These are phyloP conservation scores for Copidosoma aretas DNA, from an alignment of 2,888 invertebrate species.

Conservation along the genomic window DNA sequence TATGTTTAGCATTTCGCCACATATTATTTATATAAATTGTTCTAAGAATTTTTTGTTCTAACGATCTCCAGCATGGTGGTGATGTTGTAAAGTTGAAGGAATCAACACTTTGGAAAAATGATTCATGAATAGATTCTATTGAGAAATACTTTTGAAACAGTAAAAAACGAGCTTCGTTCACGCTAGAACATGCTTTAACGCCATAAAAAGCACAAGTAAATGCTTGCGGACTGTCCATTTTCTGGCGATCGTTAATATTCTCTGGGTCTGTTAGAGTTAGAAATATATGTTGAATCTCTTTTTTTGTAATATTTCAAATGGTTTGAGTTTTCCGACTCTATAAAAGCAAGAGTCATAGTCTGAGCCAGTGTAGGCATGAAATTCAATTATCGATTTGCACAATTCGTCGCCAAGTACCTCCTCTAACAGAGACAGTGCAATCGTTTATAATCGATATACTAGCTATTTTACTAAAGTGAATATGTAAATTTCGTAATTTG, in stretches of 20 bases:
- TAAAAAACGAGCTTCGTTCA: neutral
- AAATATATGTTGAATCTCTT: no score
- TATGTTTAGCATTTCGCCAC: neutral
- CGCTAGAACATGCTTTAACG: neutral
- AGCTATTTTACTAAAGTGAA: constrained; percentile 19
- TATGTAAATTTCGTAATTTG: constrained; percentile 2
- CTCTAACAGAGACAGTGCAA: constrained; percentile 26
- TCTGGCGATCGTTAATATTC: no score
- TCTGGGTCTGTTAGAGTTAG: no score
- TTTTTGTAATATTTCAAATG: no score
- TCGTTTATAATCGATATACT: constrained; percentile 21
- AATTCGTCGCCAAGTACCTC: constrained; percentile 26
- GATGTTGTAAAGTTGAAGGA: neutral
- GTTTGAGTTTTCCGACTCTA: constrained; percentile 36
- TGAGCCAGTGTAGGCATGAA: constrained; percentile 45
- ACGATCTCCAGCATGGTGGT: neutral
- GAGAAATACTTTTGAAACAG: neutral
- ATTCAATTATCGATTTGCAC: constrained; percentile 36
- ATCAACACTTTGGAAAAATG: neutral
- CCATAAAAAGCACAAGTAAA: no score
- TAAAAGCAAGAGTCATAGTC: constrained; percentile 45
- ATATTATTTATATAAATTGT: neutral
- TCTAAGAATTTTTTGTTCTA: neutral
- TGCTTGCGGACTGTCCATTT: no score
- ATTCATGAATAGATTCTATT: no score